These are phyloP conservation scores for Turritopsis dohrnii DNA, from an alignment of 30 jellyfish, hydroid and myxozoan species.

Conservation along the genomic window DNA sequence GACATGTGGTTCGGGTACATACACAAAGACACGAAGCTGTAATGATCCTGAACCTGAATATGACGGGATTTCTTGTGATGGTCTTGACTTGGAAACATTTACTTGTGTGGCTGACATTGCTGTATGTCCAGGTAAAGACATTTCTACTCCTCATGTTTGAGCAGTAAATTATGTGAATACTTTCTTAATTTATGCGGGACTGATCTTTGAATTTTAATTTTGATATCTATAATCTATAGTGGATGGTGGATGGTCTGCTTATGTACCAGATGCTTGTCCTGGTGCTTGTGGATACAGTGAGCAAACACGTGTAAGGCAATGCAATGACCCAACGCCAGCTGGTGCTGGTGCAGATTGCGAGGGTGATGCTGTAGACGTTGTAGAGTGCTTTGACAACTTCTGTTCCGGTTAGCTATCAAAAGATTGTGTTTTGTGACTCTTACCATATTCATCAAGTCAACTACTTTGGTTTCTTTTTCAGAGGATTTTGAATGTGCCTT, in stretches of 20 bases:
- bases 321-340: background rate
- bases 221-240: background rate
- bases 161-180: background rate
- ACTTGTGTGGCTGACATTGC: background rate
- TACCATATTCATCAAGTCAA: too few species aligned
- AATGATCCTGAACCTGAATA: background rate
- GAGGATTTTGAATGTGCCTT: background rate
- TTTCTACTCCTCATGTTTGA: background rate
- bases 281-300: background rate
- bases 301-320: background rate
- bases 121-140: background rate
- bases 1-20: background rate
- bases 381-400: background rate
- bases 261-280: background rate
- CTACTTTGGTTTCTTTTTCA: background rate
- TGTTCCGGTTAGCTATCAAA: background rate
- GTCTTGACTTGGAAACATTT: background rate
- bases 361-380: background rate
- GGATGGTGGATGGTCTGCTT: background rate
- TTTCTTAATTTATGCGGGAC: background rate
- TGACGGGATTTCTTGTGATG: background rate
- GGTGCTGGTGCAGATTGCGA: background rate
- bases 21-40: background rate
- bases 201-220: background rate
- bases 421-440: too few species aligned